Evolutionary conservation across 2,888 invertebrate species (phyloP), one percentile per base, ranked within the genome.

Genomic region (Meandrusa payeni): DNA sequence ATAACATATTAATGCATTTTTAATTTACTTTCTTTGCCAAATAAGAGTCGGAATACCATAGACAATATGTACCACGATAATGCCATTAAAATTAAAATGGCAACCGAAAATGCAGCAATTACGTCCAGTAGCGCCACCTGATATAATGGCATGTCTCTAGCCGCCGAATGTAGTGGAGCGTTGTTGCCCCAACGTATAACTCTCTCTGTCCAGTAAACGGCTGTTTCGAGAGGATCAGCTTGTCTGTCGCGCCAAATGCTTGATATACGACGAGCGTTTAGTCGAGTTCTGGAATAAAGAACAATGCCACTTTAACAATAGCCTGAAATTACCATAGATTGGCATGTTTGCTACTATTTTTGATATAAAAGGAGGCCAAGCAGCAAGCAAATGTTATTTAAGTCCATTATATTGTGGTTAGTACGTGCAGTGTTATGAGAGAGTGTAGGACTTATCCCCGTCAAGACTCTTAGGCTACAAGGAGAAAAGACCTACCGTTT

Each of bases 171-270:
- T 0, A 85, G 61, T 0, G 67, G 71, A 7, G 78, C 72, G 1
- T 54, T 50, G 33, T 64, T 55, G 0, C 87, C 83, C 83, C 86
- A 87, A 10, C 85, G 64, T 20, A 90, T 66, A 12, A 90, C 81
- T 44, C 91, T 74, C 48, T 91, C 91, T 17, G 89, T 80, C 82
- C 90, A 90, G 76, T 89, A 91, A 0, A 90, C 72, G 0, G 91
- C 90, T 0, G 87, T 89, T 40, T 90, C 87, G 13, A 91, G 48
- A 0, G 91, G 90, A 3, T 82, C 64, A 6, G 74, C 69, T 39
- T 80, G 78, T 1, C 91, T 76, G 59, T 89, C 86, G 10, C 74
- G 76, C 78, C 90, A 91, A 17, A 89, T 79, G 47, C 75, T 70
- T 0, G 91, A 89, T 1, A 87, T 64, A 2, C 70, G 67, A 0